Evolutionary conservation across 2,888 invertebrate species (phyloP).

Genomic region (Apamea anceps): DNA sequence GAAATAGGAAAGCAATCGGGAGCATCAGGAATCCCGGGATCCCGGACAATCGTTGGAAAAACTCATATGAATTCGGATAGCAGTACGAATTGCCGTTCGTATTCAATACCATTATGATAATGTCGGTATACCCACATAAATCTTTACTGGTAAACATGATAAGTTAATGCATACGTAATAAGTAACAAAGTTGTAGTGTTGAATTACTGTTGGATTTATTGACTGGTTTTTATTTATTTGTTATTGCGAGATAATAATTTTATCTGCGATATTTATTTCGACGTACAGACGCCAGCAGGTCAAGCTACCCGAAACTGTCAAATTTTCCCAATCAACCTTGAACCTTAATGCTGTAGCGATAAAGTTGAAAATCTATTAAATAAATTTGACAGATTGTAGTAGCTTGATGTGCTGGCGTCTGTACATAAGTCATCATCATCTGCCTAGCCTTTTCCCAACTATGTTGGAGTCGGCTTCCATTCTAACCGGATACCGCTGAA

Average conservation of each 20-base stretch:
- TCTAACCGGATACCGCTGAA: no score
- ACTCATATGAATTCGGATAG: conserved; percentile 70
- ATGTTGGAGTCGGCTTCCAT: no score
- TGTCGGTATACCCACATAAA: conserved; percentile 61
- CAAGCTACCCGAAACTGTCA: no score
- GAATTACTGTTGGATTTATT: conserved; percentile 54
- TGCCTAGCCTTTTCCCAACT: no score
- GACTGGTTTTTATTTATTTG: conserved; percentile 40
- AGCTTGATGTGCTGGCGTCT: no score
- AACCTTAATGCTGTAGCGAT: no score
- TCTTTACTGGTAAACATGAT: conserved; percentile 66
- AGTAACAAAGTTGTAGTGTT: conserved; percentile 44
- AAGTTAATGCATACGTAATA: conserved; percentile 62
- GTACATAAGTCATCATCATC: background rate
- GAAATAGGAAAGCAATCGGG: conserved; percentile 84
- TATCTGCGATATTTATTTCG: conserved; percentile 18
- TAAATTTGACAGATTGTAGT: no score
- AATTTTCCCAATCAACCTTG: no score
- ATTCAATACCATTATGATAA: conserved; percentile 72
- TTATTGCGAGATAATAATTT: conserved; percentile 11
- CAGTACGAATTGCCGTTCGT: conserved; percentile 65
- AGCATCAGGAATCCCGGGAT: conserved; percentile 73
- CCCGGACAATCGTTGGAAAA: conserved; percentile 78
- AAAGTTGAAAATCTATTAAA: no score
- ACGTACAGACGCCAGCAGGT: background rate